phyloP scores from a whole-genome alignment of 2,888 invertebrate species.

The Gryllus longicercus region DNA sequence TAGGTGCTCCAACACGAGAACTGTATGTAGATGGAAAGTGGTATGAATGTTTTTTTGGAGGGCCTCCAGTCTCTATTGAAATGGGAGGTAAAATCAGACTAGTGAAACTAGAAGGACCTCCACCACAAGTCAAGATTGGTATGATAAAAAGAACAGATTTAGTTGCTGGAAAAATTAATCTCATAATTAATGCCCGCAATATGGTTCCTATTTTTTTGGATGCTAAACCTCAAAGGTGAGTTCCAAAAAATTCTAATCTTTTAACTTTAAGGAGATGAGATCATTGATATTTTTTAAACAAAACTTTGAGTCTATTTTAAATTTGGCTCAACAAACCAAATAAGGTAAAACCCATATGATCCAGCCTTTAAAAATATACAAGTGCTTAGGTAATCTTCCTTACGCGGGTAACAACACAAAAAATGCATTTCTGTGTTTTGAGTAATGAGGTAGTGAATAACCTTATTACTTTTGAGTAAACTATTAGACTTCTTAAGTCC shows the following conservation, averaged over 20 bases:
- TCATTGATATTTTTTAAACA: neutral
- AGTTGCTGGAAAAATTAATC: constrained; percentile 77
- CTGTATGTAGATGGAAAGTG: constrained; percentile 83
- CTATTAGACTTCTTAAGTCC: too few species aligned
- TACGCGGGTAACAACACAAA: too few species aligned
- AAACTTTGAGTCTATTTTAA: neutral
- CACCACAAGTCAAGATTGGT: constrained; percentile 91
- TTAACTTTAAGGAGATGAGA: too few species aligned
- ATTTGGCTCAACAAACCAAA: too few species aligned
- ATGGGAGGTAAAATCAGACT: constrained; percentile 73
- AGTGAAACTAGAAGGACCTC: constrained; percentile 82
- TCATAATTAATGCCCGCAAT: constrained; percentile 76
- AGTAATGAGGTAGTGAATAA: too few species aligned
- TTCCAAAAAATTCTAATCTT: constrained; percentile 21
- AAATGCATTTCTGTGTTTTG: too few species aligned
- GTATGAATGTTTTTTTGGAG: constrained; percentile 91
- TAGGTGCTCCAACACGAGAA: constrained; percentile 90
- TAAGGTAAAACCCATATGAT: too few species aligned
- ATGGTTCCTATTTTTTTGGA: constrained; percentile 80
- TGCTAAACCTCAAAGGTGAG: constrained; percentile 69
- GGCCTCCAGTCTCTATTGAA: constrained; percentile 75
- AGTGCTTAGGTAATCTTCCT: too few species aligned
- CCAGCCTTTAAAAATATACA: too few species aligned
- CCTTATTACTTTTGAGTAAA: too few species aligned
- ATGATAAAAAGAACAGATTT: constrained; percentile 72